Percentiles rank a stretch among this genome's conserved stretches.
phyloP scores from a whole-genome alignment of 2,113 vertebrate genomes.

The Urocolius indicus region DNA sequence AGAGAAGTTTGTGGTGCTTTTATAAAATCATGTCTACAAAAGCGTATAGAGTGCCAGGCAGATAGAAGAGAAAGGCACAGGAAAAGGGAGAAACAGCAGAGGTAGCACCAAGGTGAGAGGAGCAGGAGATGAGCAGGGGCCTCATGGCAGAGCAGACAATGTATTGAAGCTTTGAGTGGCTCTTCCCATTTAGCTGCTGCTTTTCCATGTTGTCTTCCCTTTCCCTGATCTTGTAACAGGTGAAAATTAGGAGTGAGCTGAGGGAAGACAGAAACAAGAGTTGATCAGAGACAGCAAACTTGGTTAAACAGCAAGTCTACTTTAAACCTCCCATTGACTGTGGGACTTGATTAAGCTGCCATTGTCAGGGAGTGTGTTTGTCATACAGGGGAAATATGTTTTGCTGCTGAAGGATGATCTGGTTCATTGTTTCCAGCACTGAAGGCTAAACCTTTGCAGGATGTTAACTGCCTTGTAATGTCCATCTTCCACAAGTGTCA shows the following conservation, averaged over 20 bases:
- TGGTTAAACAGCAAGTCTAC: neutral
- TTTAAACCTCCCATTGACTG: neutral
- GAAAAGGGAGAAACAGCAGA: neutral
- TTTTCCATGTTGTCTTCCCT: neutral
- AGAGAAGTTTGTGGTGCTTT: neutral
- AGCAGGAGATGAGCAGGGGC: too few species aligned
- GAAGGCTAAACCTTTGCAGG: neutral
- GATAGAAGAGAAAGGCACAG: neutral
- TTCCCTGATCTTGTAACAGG: neutral
- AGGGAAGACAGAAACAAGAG: neutral
- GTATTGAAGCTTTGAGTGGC: neutral
- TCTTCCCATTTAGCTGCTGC: neutral
- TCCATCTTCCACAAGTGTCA: neutral
- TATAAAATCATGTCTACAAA: neutral
- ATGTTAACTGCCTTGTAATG: neutral
- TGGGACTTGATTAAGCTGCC: neutral
- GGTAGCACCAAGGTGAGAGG: neutral
- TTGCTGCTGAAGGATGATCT: neutral
- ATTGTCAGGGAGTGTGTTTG: neutral
- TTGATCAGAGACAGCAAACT: neutral
- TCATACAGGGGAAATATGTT: neutral
- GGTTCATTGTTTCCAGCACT: neutral
- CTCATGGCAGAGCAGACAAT: neutral
- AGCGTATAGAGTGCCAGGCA: neutral
- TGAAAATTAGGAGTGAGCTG: neutral